Evolutionary conservation across 2,797 vertebrate species (phyloP).

Genomic region (Pseudomugil tenellus): DNA sequence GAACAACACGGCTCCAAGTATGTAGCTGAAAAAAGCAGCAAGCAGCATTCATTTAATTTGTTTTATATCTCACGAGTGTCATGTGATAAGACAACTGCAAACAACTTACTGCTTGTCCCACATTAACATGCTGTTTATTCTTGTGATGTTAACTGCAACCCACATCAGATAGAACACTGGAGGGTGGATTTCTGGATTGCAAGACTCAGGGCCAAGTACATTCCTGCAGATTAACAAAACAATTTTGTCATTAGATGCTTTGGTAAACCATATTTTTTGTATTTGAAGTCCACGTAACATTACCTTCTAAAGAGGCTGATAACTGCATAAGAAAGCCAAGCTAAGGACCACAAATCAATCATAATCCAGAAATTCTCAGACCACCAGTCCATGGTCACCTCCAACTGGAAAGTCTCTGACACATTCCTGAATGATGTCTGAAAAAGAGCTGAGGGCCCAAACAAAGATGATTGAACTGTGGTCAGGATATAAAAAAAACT

Average conservation of each 20-base stretch:
- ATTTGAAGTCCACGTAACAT: not conserved
- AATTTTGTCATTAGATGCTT: not conserved
- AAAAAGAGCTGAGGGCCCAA: conserved; percentile 55
- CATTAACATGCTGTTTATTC: conserved; percentile 40
- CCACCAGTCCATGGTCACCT: conserved; percentile 72
- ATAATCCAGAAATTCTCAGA: conserved; percentile 55
- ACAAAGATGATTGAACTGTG: not conserved
- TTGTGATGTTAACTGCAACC: conserved; percentile 38
- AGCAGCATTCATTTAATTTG: not conserved
- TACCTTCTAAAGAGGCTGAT: conserved; percentile 59
- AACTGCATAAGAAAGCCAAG: conserved; percentile 56
- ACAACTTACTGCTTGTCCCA: conserved; percentile 63
- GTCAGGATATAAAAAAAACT: not conserved
- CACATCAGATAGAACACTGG: conserved; percentile 68
- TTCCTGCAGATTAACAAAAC: conserved; percentile 50
- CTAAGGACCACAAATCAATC: conserved; percentile 57
- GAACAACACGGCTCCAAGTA: conserved; percentile 26
- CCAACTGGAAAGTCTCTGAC: conserved; percentile 58
- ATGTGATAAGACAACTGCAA: not conserved
- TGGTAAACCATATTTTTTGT: not conserved
- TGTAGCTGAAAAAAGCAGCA: conserved; percentile 38
- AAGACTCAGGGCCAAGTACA: conserved; percentile 46
- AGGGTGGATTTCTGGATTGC: conserved; percentile 72
- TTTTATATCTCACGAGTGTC: not conserved
- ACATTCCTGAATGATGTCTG: conserved; percentile 53